phyloP scores from a whole-genome alignment of 2,888 invertebrate species.

The Entomobrya proxima region DNA sequence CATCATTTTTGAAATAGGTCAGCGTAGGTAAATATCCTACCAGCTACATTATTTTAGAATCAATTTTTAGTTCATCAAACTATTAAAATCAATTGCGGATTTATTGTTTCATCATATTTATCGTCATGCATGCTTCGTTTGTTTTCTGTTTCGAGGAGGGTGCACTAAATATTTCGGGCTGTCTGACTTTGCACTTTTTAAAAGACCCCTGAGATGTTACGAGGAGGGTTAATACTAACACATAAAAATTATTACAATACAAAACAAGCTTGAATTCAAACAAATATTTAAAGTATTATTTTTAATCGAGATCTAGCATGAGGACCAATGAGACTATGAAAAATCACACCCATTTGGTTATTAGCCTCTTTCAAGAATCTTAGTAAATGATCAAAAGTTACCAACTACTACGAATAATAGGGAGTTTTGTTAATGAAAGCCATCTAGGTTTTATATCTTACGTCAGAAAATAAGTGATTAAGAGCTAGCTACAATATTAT shows the following conservation, averaged over 20 bases:
- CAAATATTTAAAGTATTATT: slow-evolving; percentile 4
- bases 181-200: neutral
- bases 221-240: no score
- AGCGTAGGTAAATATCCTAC: slow-evolving; percentile 3
- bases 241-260: slow-evolving; percentile 6
- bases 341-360: slow-evolving; percentile 55
- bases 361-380: slow-evolving; percentile 49
- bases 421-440: no score
- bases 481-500: no score
- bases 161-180: neutral
- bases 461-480: no score
- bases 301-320: slow-evolving; percentile 55
- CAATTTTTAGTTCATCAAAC: neutral
- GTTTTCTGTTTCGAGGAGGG: neutral
- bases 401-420: no score
- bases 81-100: neutral
- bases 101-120: no score
- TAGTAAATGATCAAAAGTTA: neutral
- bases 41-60: neutral
- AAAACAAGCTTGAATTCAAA: neutral
- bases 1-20: slow-evolving; percentile 46
- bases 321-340: slow-evolving; percentile 51
- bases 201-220: no score
- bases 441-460: no score
- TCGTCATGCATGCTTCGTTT: slow-evolving; percentile 17